Base-by-base conservation (phyloP, 2,113 vertebrate species). In the Hippocampus abdominalis region DNA sequence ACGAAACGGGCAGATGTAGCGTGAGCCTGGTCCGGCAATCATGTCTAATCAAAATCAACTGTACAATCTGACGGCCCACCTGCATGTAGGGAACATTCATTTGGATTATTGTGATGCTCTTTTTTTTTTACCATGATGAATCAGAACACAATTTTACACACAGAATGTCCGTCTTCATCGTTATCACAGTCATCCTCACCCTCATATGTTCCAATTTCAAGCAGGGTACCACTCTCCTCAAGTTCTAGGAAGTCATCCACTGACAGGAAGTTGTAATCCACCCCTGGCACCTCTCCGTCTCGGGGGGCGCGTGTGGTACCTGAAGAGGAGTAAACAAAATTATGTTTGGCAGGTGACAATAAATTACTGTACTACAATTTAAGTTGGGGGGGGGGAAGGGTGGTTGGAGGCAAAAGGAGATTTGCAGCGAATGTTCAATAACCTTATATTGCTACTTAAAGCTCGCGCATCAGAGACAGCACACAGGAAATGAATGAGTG, bases 201-300 rank as follows among this genome's bases (percentile, higher is more conserved):
- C 92, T 99, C 95, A 78, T 98, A 98, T 20, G 96, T 96, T 89
- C 97, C 96, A 64, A 96, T 93, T 94, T 99, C 97, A 82, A 98
- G 89, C 81, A 99, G 95, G 25, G 94, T 96, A 29, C 95, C 96
- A n/a, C 93, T 94, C 83, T 93, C 80, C 77, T 98, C 94, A 36
- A 98, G 93, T 68, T 96, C 90, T 83, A 95, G 87, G 87, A 99
- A 99, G 73, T 98, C 93, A 85, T 95, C 91, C 86, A 96, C 94
- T 46, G 94, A 97, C 85, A 98, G 92, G 89, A 98, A 98, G 88
- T 93, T 95, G 86, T 99, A 98, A 86, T 99, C 96, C 91, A 98
- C 94, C 78, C 95, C 96, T 72, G 94, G 93, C 81, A 97, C 92
- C 90, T 98, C 97, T 86, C 94, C 94, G 91, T 95, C 94, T 92